Percentiles rank a stretch among this genome's conserved stretches.
Evolutionary conservation across 1,140 invertebrate genomes (phyloP).

Genomic region (Pseudobourletiella spinata): DNA sequence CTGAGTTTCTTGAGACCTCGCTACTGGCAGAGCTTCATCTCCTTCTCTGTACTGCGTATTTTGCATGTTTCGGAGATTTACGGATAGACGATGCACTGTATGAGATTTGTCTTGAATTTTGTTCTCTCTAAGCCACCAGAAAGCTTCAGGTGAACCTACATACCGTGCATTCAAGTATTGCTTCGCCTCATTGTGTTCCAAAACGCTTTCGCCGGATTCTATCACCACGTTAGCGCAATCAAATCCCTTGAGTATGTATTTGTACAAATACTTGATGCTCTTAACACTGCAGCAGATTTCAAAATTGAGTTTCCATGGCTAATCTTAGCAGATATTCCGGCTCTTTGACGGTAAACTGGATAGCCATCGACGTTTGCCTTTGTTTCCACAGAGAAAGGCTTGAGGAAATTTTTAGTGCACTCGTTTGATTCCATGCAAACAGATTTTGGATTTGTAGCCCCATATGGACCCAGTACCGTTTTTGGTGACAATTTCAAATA

Average conservation of each 20-base stretch:
- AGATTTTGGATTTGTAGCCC: too few species aligned
- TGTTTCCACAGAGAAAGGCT: conserved; percentile 34
- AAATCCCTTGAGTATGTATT: conserved; percentile 30
- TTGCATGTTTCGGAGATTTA: conserved; percentile 46
- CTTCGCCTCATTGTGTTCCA: conserved; percentile 33
- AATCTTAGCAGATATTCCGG: conserved; percentile 28
- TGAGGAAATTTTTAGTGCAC: conserved; percentile 42
- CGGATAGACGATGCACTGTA: conserved; percentile 27
- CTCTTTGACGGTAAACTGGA: conserved; percentile 39
- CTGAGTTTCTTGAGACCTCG: conserved; percentile 13
- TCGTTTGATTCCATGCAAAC: conserved; percentile 37
- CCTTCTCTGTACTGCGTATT: conserved; percentile 33
- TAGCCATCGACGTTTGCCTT: conserved; percentile 43
- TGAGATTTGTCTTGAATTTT: too few species aligned
- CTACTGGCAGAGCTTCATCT: conserved; percentile 16
- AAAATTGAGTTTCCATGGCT: conserved; percentile 43
- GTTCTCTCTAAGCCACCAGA: conserved; percentile 35
- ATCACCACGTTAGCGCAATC: conserved; percentile 11
- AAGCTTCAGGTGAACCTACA: conserved; percentile 37
- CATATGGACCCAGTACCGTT: conserved; percentile 24
- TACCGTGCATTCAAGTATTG: conserved; percentile 35
- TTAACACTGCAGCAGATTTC: conserved; percentile 47
- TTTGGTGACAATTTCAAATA: not conserved
- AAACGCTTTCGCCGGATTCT: not conserved
- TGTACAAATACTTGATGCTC: conserved; percentile 45